Conservation (phyloP, 2,888 invertebrate genomes). For the Aelia acuminata region DNA sequence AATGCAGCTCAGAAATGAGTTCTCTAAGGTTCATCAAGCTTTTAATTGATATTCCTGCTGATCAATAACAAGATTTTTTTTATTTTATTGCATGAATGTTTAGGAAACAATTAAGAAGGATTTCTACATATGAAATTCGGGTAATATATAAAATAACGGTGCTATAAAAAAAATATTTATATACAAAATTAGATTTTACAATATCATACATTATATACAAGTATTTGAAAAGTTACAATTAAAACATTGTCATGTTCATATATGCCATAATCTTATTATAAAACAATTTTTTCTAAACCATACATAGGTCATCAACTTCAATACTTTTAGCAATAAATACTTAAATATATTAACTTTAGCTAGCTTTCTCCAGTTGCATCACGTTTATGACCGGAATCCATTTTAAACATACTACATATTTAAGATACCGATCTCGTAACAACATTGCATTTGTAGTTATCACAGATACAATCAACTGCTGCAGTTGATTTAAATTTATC, state of each 20-base stretch:
- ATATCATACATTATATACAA: conserved; percentile 16
- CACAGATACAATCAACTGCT: conserved; percentile 14
- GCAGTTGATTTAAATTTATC: not conserved
- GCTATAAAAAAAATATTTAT: not conserved
- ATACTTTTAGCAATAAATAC: conserved; percentile 31
- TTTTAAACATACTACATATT: not conserved
- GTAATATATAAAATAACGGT: not conserved
- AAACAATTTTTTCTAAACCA: not conserved
- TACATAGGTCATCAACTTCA: not conserved
- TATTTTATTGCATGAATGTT: no score
- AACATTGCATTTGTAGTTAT: conserved; percentile 12
- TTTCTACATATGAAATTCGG: not conserved
- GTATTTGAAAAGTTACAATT: not conserved
- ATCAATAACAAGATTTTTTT: no score
- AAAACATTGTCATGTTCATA: not conserved
- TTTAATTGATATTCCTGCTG: no score
- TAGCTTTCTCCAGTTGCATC: not conserved
- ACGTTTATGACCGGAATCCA: not conserved
- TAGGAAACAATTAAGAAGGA: not conserved
- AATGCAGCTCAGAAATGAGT: no score
- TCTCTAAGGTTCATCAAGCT: no score
- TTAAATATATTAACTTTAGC: not conserved
- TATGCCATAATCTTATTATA: not conserved
- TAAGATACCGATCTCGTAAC: not conserved
- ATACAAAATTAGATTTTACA: conserved; percentile 28